Evolutionary conservation across 2,113 vertebrate species (phyloP).

Genomic region (Pachycephala philippinensis): DNA sequence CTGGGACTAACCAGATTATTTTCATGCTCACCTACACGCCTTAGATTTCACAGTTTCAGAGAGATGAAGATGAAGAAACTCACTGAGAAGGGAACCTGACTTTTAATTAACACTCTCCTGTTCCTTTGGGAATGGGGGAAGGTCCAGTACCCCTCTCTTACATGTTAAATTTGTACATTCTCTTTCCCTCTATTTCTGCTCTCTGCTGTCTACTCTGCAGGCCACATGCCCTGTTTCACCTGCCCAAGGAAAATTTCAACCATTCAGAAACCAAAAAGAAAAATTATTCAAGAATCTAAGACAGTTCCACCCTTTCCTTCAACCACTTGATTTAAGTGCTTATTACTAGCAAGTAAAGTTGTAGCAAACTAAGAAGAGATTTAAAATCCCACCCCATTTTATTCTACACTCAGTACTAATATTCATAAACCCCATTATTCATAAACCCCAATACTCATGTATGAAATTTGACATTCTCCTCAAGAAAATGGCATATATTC

Average conservation of each 20-base stretch:
- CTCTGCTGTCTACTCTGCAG: neutral
- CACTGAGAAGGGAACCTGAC: neutral
- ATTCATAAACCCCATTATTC: neutral
- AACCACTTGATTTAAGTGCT: neutral
- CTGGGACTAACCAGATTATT: neutral
- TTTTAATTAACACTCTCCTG: neutral
- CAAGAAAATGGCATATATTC: neutral
- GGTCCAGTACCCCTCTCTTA: neutral
- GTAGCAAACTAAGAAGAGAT: neutral
- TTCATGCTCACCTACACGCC: neutral
- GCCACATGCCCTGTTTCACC: neutral
- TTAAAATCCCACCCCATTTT: neutral
- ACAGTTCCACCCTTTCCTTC: neutral
- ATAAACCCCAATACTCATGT: neutral
- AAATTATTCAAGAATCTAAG: neutral
- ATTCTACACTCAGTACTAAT: neutral
- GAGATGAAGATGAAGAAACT: neutral
- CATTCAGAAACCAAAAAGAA: neutral
- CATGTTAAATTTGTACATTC: neutral
- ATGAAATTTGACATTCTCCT: neutral
- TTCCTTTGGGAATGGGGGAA: neutral
- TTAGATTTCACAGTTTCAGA: neutral
- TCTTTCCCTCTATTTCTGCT: neutral
- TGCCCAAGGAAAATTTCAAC: neutral
- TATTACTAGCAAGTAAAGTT: neutral